phyloP scores from a whole-genome alignment of 2,113 vertebrate genomes.

The Anarrhichthys ocellatus region DNA sequence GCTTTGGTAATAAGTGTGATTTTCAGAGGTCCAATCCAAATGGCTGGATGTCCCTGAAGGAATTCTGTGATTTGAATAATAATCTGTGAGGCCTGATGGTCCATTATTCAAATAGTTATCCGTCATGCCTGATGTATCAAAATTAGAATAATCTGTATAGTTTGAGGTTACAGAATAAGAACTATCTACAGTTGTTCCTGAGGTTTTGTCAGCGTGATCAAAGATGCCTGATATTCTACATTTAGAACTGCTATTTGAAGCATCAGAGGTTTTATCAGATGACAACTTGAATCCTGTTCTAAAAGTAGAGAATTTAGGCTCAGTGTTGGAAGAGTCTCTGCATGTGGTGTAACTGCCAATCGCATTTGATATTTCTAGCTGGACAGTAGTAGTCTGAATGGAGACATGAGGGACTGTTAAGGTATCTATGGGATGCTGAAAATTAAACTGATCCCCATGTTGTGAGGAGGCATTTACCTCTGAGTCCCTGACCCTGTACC shows the following conservation, averaged over 20 bases:
- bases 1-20: conserved; percentile 76
- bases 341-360: conserved; percentile 86
- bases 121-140: conserved; percentile 29
- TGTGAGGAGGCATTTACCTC: conserved; percentile 83
- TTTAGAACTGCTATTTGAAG: conserved; percentile 48
- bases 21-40: conserved; percentile 77
- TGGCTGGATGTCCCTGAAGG: conserved; percentile 79
- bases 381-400: conserved; percentile 90
- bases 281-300: conserved; percentile 93
- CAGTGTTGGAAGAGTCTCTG: conserved; percentile 87
- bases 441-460: conserved; percentile 86
- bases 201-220: conserved; percentile 48
- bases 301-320: conserved; percentile 96
- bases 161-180: conserved; percentile 52
- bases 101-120: conserved; percentile 60
- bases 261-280: conserved; percentile 87
- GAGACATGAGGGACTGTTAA: conserved; percentile 87
- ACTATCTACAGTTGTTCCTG: conserved; percentile 60
- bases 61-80: conserved; percentile 69
- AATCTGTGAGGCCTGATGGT: conserved; percentile 74
- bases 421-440: conserved; percentile 86
- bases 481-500: conserved; percentile 92
- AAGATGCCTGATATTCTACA: conserved; percentile 42
- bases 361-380: conserved; percentile 86
- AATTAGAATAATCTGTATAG: conserved; percentile 51